A percentile compares a stretch with the other conserved stretches of the same genome.
phyloP scores from a whole-genome alignment of 2,113 vertebrate genomes.

The Periophthalmodon schlosseri region DNA sequence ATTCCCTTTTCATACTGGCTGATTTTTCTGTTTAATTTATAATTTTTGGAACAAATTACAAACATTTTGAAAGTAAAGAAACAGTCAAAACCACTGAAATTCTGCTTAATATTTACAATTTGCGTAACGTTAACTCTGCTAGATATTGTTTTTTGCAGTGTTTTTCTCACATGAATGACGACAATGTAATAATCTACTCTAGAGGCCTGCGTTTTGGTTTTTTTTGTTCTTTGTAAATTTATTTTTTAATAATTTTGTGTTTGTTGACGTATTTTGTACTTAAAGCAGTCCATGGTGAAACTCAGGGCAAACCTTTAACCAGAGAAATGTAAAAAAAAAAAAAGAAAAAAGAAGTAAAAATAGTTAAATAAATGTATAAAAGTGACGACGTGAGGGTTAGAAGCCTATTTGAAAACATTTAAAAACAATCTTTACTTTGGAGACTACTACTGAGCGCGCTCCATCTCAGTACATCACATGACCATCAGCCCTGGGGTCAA shows the following conservation, averaged over 20 bases:
- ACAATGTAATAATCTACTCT: conserved; percentile 52
- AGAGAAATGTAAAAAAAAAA: conserved; percentile 55
- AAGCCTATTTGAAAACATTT: conserved; percentile 50
- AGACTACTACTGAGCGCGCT: conserved; percentile 63
- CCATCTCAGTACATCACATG: conserved; percentile 42
- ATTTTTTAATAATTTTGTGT: conserved; percentile 38
- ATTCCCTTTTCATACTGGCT: neutral
- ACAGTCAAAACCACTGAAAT: neutral
- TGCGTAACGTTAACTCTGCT: neutral
- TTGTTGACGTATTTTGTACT: conserved; percentile 70
- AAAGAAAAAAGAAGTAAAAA: conserved; percentile 30
- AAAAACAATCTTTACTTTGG: neutral
- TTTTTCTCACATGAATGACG: conserved; percentile 25
- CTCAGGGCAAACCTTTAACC: conserved; percentile 73
- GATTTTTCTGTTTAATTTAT: neutral
- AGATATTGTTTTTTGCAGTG: neutral
- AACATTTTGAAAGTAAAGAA: neutral
- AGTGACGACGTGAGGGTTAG: conserved; percentile 49
- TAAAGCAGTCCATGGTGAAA: conserved; percentile 70
- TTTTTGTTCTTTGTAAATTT: conserved; percentile 51
- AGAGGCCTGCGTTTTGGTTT: conserved; percentile 53
- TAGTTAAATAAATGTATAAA: conserved; percentile 34
- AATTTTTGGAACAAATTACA: neutral
- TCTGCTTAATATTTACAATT: neutral
- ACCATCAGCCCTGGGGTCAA: conserved; percentile 50